phyloP scores from a whole-genome alignment of 1,140 invertebrate genomes.

The Cherax destructor region DNA sequence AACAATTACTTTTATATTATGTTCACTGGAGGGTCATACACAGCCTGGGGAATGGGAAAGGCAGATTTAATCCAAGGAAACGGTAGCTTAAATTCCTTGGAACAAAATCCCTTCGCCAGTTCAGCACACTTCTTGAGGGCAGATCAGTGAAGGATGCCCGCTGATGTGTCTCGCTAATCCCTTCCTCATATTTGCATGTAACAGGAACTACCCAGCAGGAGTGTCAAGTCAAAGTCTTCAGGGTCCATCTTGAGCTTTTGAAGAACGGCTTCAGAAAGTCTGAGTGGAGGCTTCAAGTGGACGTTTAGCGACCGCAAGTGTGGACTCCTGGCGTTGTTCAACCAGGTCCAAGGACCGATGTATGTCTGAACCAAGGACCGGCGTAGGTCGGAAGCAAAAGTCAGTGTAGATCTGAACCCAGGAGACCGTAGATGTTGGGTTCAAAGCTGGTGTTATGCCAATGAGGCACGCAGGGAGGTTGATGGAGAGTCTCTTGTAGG shows the following conservation, averaged over 20 bases:
- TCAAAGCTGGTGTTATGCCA: conserved; percentile 49
- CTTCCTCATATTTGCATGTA: conserved; percentile 16
- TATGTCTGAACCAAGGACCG: too few species aligned
- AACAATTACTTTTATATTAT: background rate
- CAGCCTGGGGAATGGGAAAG: too few species aligned
- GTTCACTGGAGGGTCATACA: too few species aligned
- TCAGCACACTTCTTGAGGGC: too few species aligned
- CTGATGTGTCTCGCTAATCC: background rate
- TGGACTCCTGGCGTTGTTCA: conserved; percentile 34
- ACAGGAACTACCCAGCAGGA: conserved; percentile 24
- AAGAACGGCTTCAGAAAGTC: conserved; percentile 20
- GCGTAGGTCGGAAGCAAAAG: too few species aligned
- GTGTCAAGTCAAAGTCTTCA: conserved; percentile 57
- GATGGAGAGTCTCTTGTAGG: conserved; percentile 11
- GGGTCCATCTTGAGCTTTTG: conserved; percentile 12
- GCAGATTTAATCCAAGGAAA: too few species aligned
- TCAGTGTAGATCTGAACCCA: background rate
- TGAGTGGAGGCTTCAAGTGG: conserved; percentile 39
- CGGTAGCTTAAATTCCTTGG: too few species aligned
- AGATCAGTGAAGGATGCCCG: background rate
- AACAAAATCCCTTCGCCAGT: too few species aligned
- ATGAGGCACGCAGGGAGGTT: conserved; percentile 31
- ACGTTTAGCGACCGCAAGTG: conserved; percentile 34
- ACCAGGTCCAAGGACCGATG: background rate
- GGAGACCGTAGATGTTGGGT: background rate